Evolutionary conservation across 2,113 vertebrate species (phyloP).

Genomic region (Mormyrus lacerda): DNA sequence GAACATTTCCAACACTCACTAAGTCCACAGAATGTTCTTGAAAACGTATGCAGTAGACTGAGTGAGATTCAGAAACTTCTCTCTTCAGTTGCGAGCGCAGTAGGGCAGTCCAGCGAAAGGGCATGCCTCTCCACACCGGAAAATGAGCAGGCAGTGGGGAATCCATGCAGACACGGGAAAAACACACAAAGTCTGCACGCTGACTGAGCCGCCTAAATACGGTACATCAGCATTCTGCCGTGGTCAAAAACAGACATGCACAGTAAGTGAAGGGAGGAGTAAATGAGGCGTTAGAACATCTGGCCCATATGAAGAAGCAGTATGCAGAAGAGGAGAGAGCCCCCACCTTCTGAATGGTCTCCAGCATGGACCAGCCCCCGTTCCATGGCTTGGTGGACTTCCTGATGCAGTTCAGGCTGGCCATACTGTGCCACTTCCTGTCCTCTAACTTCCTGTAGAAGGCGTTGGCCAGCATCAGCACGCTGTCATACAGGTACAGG

Average conservation of each 20-base stretch:
- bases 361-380: conserved; percentile 93
- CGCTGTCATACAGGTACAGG: conserved; percentile 96
- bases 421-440: conserved; percentile 99
- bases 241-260: not conserved
- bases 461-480: conserved; percentile 94
- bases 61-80: not conserved
- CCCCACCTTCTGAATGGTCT: conserved; percentile 92
- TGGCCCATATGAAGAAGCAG: not conserved
- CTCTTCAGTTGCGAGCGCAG: not conserved
- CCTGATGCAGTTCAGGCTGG: conserved; percentile 93
- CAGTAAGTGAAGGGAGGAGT: not conserved
- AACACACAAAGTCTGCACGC: not conserved
- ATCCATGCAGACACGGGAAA: not conserved
- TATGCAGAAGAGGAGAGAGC: not conserved
- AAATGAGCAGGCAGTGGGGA: not conserved
- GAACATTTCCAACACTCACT: not conserved
- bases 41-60: not conserved
- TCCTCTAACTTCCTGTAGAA: conserved; percentile 98
- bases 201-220: not conserved
- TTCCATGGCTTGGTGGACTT: conserved; percentile 99
- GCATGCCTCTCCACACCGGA: not conserved
- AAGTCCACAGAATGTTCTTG: not conserved
- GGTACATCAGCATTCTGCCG: not conserved
- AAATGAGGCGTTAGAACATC: not conserved
- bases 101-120: not conserved